Evolutionary conservation across 1,140 invertebrate species (phyloP), one percentile per base, ranked within the genome.

Genomic region (Eriosoma lanigerum): DNA sequence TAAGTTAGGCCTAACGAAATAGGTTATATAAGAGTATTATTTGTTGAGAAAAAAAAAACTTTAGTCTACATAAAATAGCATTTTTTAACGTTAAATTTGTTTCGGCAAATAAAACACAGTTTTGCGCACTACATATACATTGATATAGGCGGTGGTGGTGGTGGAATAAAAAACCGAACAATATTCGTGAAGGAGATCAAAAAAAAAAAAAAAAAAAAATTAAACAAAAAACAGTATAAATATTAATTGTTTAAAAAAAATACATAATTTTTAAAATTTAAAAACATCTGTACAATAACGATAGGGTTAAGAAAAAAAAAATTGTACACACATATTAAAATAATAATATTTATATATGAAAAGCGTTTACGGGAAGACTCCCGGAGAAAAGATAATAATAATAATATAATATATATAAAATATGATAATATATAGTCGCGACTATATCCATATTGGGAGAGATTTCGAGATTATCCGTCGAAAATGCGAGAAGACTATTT

Each of bases 181-280:
- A 78, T 78, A 78, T 58, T 78, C 56, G 75, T 60, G 56, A 78
- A 78, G 56, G 75, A 78, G 75, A 78, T 78, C 75, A 78, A 78
- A 78, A n/a, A n/a, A n/a, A n/a, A n/a, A n/a, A n/a, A n/a, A n/a
- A n/a, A n/a, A n/a, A n/a, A n/a, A n/a, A n/a, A n/a, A n/a, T n/a
- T n/a, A n/a, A 76, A 58, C 32, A 38, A 44, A 58, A 78, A 62
- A 78, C 75, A 78, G 56, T 78, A 78, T 78, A 78, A 78, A 78
- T 78, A 78, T 78, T 78, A 78, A 78, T 78, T 60, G 56, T 78
- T 78, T 72, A 78, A 75, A 75, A 78, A 78, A 78, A 78, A 78
- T 62, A 78, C 54, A 62, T 78, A 38, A 52, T 24, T 58, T 78
- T 78, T 78, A 62, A 78, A 78, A 78, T 62, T 78, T 78, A 62